These are phyloP conservation scores for Aspiorhynchus laticeps DNA, from an alignment of 2,113 vertebrate genomes.

Conservation along the genomic window DNA sequence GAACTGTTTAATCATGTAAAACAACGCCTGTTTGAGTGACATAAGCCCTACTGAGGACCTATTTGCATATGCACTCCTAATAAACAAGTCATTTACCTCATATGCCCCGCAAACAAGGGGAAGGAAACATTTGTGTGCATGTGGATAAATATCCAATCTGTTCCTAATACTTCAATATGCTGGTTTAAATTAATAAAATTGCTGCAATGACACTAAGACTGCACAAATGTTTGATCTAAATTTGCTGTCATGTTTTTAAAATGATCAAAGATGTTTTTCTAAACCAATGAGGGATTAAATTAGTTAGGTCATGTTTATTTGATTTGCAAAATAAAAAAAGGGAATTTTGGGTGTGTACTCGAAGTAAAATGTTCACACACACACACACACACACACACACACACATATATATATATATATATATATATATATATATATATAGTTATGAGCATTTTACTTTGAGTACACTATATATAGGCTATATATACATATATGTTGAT, in stretches of 20 bases:
- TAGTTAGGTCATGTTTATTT: neutral
- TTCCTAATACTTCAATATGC: neutral
- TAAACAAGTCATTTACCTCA: constrained; percentile 37
- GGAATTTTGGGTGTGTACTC: no score
- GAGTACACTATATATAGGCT: no score
- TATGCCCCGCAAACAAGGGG: neutral
- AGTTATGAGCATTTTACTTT: no score
- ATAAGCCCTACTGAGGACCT: constrained; percentile 44
- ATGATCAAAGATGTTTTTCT: neutral
- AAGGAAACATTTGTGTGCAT: neutral
- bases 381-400: no score
- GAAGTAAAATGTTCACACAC: no score
- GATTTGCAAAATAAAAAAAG: neutral
- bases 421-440: no score
- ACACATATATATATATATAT: no score
- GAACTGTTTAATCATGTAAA: constrained; percentile 18
- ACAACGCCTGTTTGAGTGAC: constrained; percentile 52
- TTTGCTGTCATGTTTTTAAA: neutral
- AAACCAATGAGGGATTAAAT: neutral
- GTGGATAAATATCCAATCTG: neutral
- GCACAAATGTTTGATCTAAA: neutral
- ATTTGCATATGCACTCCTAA: constrained; percentile 49
- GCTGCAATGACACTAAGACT: neutral
- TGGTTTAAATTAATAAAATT: neutral
- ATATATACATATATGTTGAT: no score